Base-by-base conservation (phyloP, 2,797 vertebrate genomes). In the Natrix natrix region DNA sequence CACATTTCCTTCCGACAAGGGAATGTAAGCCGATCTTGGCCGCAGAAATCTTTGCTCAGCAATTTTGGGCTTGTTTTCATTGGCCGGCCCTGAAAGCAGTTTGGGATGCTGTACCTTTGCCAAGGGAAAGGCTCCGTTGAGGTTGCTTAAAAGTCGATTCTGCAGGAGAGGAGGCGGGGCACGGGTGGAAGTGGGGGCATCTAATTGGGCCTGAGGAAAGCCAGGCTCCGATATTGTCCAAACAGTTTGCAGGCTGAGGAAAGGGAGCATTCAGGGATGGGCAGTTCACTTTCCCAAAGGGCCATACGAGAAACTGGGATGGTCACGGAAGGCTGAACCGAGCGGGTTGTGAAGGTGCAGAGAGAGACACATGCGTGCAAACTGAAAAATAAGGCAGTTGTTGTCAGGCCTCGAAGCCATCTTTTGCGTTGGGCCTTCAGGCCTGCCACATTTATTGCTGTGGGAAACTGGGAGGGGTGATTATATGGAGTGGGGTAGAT, bases 11-110 rank as follows among this genome's bases (percentile, higher is more conserved):
- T 96, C 95, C 96, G 57, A 94, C 96, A 97, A 95, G 95, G 90
- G 95, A 96, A 95, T 97, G 97, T 97, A 97, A 98, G 97, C 96
- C 96, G 96, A 98, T 96, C 96, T 95, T 95, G 93, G 94, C 95
- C 96, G 17, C 95, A 97, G 97, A 97, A 93, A 95, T 91, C 97
- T 96, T 91, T 96, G 69, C 96, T 97, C 97, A 98, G 97, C 97
- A 97, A 60, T 97, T 97, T 97, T 97, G 97, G 94, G 96, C 97
- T 97, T 98, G 97, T 98, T 98, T 97, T 97, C 97, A 98, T 97
- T 98, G 98, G 97, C 96, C 95, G 95, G 96, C 95, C 95, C 97
- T 98, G 93, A 97, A 98, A 98, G 97, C 96, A 96, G n/a, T 74
- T 98, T 96, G 95, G 96, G 97, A 96, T 87, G 95, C 95, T 97